A percentile compares a stretch with the other conserved stretches of the same genome.
phyloP scores from a whole-genome alignment of 1,140 invertebrate species.

The Papilio xuthus region DNA sequence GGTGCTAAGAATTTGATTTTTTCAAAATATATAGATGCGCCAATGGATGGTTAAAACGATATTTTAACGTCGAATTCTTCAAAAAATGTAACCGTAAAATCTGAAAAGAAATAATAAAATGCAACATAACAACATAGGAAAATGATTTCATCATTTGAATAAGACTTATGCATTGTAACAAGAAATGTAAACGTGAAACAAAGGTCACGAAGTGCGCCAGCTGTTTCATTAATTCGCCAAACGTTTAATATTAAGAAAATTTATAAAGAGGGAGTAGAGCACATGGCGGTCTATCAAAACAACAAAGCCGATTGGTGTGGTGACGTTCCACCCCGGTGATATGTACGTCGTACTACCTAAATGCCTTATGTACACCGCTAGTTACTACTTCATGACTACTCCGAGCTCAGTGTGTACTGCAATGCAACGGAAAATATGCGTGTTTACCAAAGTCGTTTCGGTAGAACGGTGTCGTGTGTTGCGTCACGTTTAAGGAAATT shows the following conservation, averaged over 20 bases:
- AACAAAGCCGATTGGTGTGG: constrained; percentile 80
- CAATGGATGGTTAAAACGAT: background rate
- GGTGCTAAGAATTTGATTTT: background rate
- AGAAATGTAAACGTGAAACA: background rate
- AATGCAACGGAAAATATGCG: constrained; percentile 82
- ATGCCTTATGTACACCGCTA: constrained; percentile 81
- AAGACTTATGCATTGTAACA: background rate
- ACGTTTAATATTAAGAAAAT: constrained; percentile 59
- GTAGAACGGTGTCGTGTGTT: constrained; percentile 80
- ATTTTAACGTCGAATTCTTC: too few relatives aligned
- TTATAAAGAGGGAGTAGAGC: constrained; percentile 74
- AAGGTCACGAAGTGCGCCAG: constrained; percentile 32
- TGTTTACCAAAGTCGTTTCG: constrained; percentile 81
- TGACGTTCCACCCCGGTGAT: constrained; percentile 80
- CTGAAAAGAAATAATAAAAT: background rate
- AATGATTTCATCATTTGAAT: constrained; percentile 3
- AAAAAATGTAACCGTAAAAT: background rate
- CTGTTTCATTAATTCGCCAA: constrained; percentile 40
- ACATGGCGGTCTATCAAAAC: constrained; percentile 79
- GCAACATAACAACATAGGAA: background rate
- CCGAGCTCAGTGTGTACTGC: constrained; percentile 81
- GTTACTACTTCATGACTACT: constrained; percentile 82
- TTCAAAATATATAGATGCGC: background rate
- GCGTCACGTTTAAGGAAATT: constrained; percentile 80
- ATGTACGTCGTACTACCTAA: constrained; percentile 81